Base-by-base conservation (phyloP, 1,140 invertebrate species). In the Condylostylus longicornis region DNA sequence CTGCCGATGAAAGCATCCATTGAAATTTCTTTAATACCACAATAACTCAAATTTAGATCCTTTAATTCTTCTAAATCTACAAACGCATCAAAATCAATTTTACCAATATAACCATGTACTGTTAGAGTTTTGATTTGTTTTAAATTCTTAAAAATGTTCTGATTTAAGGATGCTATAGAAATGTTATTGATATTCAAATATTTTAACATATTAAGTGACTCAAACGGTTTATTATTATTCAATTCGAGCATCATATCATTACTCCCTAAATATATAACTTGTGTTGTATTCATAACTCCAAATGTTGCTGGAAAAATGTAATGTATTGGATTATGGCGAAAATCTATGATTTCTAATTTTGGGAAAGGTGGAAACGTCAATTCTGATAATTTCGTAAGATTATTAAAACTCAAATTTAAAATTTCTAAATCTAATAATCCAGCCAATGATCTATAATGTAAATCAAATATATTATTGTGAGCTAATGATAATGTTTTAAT, bases 301-400 rank as follows among this genome's bases (percentile, higher is more conserved):
- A 79, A 79, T 9, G 75, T 75, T 25, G 73, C 75, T n/a, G 74
- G 68, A 46, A 75, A 73, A 42, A 81, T 66, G 3, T 67, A 59
- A 41, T 66, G 65, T 17, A 80, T 65, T n/a, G 76, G 77, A 58
- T 81, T 81, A 31, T 68, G 54, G 1, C 66, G 61, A 41, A 81
- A 70, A 53, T 80, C 70, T 2, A 72, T 66, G 5, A 58, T 49
- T 42, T 63, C 53, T 10, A 81, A 48, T 39, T 70, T 67, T 4
- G 76, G 76, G 47, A 81, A 70, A 3, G 75, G 75, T 5, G 77
- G 76, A 39, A 81, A 70, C 15, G 75, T 76, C 2, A 75, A 50
- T 49, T 79, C 76, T 9, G 75, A 79, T 14, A 81, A 49, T 42
- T 76, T 70, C 2, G 69, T 71, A 33, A 81, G 63, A 42, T 71